Conservation (phyloP, 2,888 invertebrate genomes). For the Alcis repandata region DNA sequence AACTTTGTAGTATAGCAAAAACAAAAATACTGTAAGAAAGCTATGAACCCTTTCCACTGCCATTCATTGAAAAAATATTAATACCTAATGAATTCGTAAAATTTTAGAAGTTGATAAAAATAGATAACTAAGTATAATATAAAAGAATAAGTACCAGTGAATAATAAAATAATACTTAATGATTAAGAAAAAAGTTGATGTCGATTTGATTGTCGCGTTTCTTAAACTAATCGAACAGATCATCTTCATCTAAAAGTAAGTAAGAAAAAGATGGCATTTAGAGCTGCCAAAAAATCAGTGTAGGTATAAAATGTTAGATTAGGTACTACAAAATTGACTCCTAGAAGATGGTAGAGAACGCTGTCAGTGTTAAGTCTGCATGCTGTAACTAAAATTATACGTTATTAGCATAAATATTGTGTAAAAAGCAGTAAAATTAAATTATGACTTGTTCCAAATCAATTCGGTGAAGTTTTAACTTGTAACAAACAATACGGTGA, state of each 20-base stretch:
- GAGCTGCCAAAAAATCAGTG: background rate
- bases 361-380: conserved; percentile 8
- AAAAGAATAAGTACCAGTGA: too few relatives aligned
- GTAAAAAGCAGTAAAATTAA: background rate
- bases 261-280: too few relatives aligned
- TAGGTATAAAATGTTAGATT: background rate
- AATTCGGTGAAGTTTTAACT: background rate
- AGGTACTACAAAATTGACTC: background rate
- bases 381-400: conserved; percentile 24
- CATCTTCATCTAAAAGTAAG: background rate
- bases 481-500: background rate
- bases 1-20: too few relatives aligned
- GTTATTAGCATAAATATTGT: background rate
- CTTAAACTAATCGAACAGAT: background rate
- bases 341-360: background rate
- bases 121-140: background rate
- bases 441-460: background rate
- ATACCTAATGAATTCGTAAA: background rate
- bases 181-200: too few relatives aligned
- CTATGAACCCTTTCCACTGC: too few relatives aligned
- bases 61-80: too few relatives aligned
- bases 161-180: too few relatives aligned
- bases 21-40: too few relatives aligned
- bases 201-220: background rate
- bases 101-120: background rate